Base-by-base conservation (phyloP, 35 echinoderm and acorn worm genomes). In the Ophiothrix spiculata region DNA sequence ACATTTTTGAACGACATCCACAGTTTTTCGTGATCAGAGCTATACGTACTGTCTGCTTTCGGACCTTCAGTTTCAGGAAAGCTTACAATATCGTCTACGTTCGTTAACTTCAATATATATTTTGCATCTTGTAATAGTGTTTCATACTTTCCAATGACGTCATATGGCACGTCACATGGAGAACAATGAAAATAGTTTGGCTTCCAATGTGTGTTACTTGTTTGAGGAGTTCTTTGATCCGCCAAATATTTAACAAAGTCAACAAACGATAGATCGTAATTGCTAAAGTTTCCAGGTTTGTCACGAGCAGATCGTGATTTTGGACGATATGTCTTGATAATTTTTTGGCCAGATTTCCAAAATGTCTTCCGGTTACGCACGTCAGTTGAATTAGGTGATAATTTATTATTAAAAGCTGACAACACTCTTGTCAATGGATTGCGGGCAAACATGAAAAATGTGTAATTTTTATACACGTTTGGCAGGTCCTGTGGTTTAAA, bases 121-220 rank as follows among this genome's bases (percentile, higher is more conserved):
- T 90, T 79, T 11, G 91, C 36, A 84, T 97, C 95, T 32, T 93
- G 83, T 14, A 87, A 32, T 11, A 97, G 45, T 33, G 87, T 97
- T 86, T 97, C 95, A 80, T 93, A 93, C 29, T 97, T 92, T 0
- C 95, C 95, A 33, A 97, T 83, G 33, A 97, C 45, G 41, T 93
- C 91, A 83, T 97, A 97, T 39, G 93, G 64, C 1, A 97, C 85
- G 56, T 93, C 86, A 79, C 95, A 97, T 0, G 95, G 95, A 35
- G 56, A 39, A 60, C 95, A 97, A 21, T 73, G 80, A 0, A 56
- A 12, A 74, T 88, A 76, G 35, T 81, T 63, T 36, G 87, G 37
- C 33, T 21, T 28, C 83, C 75, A 90, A 35, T 97, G 95, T 16
- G 54, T 39, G 64, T 91, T 90, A 49, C 19, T 6, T 10, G 42